Base-by-base conservation (phyloP, 2,888 invertebrate species). In the Matsumyia berberina region DNA sequence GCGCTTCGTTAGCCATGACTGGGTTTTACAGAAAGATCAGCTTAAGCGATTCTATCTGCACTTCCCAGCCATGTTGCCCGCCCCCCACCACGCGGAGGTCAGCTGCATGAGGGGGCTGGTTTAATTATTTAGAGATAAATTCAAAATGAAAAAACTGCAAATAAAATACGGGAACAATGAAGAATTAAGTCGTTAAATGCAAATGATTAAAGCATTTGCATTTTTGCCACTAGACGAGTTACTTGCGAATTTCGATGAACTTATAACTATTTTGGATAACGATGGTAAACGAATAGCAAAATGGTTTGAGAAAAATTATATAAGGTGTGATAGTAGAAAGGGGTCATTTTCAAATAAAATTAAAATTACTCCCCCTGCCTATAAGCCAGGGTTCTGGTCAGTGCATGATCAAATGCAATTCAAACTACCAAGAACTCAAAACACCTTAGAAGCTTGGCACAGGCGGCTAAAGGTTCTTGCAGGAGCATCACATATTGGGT, bases 171-270 rank as follows among this genome's bases (percentile, higher is more conserved):
- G n/a, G n/a, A n/a, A n/a, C n/a, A 42, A 53, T 55, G 15, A 39
- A 55, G 33, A 53, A 33, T 67, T 67, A 53, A 42, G 53, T 42
- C 39, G 42, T 1, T 42, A 67, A 67, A 42, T 55, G 31, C 24
- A 31, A 42, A 67, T 55, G 53, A 24, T 67, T 53, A 67, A 67
- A 53, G 39, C 29, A 39, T 31, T 42, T 53, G 53, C 67, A 15
- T 39, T 67, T 44, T 39, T 66, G 17, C 66, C 39, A 37, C 37
- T n/a, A 37, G 31, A 60, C 31, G 44, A 60, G 35, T 11, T 46
- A 31, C 17, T 33, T 11, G 46, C 44, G 9, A 46, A 46, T 33
- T 62, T 62, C n/a, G 24, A 58, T 24, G 39, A 58, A 39, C 7
- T 58, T 24, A 58, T 19, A 58, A 39, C 24, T 39, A 7, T 58